phyloP scores from a whole-genome alignment of 1,140 invertebrate species.

The Subanguina moxae region DNA sequence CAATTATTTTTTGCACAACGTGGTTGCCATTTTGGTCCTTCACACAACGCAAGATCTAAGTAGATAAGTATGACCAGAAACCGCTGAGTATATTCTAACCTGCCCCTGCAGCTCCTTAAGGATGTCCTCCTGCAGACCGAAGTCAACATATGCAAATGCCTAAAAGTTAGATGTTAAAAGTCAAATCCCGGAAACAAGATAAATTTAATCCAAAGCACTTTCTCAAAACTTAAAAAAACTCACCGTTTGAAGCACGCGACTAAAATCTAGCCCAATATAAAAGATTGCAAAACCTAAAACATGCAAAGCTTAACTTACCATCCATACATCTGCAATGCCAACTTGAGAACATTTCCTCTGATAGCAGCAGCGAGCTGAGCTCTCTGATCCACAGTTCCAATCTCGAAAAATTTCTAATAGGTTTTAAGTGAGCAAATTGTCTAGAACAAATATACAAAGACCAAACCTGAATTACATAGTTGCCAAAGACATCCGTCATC shows the following conservation, averaged over 20 bases:
- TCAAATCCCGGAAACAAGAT: conserved; percentile 61
- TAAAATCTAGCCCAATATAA: too few species aligned
- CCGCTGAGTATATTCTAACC: conserved; percentile 37
- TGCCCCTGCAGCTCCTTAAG: conserved; percentile 47
- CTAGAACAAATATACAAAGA: too few species aligned
- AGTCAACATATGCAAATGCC: conserved; percentile 89
- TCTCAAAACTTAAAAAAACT: too few species aligned
- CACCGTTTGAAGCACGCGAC: too few species aligned
- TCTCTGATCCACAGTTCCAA: conserved; percentile 95
- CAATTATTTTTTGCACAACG: conserved; percentile 70
- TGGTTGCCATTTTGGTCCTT: conserved; percentile 67
- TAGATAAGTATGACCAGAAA: too few species aligned
- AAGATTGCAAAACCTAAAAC: too few species aligned
- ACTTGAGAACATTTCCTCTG: conserved; percentile 83
- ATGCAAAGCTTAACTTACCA: conserved; percentile 97
- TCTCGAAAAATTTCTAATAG: conserved; percentile 88
- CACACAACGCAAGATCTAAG: conserved; percentile 61
- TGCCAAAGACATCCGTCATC: conserved; percentile 98
- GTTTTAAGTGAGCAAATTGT: too few species aligned
- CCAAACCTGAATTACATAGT: conserved; percentile 86
- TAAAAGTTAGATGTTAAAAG: conserved; percentile 59
- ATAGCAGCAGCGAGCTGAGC: conserved; percentile 74
- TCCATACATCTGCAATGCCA: conserved; percentile 98
- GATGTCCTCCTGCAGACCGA: conserved; percentile 75
- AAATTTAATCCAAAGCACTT: too few species aligned